Evolutionary conservation across 2,113 vertebrate species (phyloP).

Genomic region (Gymnogyps californianus): DNA sequence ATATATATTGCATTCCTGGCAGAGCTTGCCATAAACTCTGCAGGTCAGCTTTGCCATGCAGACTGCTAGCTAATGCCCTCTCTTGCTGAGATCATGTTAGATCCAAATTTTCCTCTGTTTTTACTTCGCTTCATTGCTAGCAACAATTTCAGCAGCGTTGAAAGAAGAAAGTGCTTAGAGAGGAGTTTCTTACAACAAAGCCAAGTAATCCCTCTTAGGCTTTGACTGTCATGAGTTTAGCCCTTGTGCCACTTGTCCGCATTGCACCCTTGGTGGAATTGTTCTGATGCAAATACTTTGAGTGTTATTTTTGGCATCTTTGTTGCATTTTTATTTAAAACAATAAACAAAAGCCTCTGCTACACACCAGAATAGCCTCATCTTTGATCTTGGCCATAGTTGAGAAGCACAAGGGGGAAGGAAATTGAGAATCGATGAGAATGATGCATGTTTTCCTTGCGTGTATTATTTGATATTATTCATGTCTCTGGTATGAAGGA

Average conservation of each 20-base stretch:
- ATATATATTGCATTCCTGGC: background rate
- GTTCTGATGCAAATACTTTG: background rate
- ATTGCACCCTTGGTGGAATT: background rate
- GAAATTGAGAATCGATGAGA: background rate
- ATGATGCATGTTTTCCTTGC: background rate
- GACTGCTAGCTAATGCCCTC: background rate
- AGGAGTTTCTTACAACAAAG: background rate
- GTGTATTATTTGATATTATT: background rate
- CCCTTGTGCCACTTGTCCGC: background rate
- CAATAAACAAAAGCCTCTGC: background rate
- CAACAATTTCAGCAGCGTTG: background rate
- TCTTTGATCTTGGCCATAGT: background rate
- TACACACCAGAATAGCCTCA: background rate
- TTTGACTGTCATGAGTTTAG: background rate
- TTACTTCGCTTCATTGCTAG: background rate
- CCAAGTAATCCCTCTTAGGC: background rate
- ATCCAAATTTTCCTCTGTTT: background rate
- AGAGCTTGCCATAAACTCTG: background rate
- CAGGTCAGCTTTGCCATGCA: background rate
- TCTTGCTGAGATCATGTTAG: background rate
- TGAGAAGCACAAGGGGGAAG: background rate
- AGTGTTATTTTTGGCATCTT: background rate
- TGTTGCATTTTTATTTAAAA: background rate
- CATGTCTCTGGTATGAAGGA: background rate
- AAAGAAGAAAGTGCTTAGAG: background rate